phyloP scores from a whole-genome alignment of 2,888 invertebrate species.

The Ormyrus thymus region DNA sequence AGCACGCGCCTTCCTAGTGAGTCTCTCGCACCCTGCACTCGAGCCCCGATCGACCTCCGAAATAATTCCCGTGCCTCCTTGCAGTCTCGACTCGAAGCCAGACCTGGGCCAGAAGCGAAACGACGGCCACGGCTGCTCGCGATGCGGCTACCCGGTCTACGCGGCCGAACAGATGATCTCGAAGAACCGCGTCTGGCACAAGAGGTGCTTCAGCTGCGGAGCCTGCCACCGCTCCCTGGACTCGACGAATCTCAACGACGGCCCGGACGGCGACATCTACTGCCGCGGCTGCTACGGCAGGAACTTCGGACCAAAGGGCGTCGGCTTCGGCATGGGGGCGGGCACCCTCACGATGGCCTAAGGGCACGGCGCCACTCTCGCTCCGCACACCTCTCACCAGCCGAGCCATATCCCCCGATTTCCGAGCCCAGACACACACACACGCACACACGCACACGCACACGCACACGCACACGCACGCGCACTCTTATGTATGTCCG shows the following conservation, averaged over 20 bases:
- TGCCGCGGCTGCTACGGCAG: slow-evolving; percentile 93
- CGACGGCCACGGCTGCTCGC: slow-evolving; percentile 87
- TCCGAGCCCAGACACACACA: too few relatives aligned
- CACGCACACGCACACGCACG: background rate
- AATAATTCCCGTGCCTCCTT: too few relatives aligned
- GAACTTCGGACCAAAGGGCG: slow-evolving; percentile 91
- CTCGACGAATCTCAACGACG: slow-evolving; percentile 93
- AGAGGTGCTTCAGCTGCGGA: slow-evolving; percentile 93
- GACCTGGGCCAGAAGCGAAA: slow-evolving; percentile 85
- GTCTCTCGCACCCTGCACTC: slow-evolving; percentile 68
- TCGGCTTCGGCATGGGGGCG: slow-evolving; percentile 93
- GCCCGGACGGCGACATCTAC: slow-evolving; percentile 94
- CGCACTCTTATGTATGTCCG: background rate
- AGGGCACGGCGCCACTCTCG: slow-evolving; percentile 60
- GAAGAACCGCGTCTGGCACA: slow-evolving; percentile 94
- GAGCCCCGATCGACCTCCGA: too few relatives aligned
- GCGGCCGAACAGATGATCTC: slow-evolving; percentile 98
- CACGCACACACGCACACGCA: background rate
- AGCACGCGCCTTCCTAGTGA: slow-evolving; percentile 84
- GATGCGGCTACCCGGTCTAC: slow-evolving; percentile 94
- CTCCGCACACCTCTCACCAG: slow-evolving; percentile 2
- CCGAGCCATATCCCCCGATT: too few relatives aligned
- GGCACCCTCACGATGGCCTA: slow-evolving; percentile 93
- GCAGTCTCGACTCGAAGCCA: slow-evolving; percentile 84
- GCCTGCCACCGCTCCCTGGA: slow-evolving; percentile 92